phyloP scores from a whole-genome alignment of 2,113 vertebrate species.

The Laterallus jamaicensis region DNA sequence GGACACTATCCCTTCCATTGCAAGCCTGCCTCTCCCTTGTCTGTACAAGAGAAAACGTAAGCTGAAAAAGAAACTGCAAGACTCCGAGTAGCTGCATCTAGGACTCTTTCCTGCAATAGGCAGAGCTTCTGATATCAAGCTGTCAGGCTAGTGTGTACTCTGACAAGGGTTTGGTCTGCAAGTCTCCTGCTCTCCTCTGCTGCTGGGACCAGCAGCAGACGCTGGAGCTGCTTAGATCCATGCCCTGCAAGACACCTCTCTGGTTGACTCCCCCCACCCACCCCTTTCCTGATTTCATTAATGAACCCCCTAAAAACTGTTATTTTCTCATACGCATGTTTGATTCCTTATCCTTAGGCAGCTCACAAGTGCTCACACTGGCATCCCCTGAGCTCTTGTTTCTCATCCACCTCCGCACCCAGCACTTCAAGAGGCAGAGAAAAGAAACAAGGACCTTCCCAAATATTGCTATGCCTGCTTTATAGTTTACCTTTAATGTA shows the following conservation, averaged over 20 bases:
- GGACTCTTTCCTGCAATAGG: neutral
- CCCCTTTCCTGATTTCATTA: conserved; percentile 15
- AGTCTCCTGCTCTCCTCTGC: neutral
- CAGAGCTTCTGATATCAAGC: neutral
- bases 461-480: neutral
- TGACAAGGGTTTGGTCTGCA: neutral
- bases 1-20: neutral
- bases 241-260: neutral
- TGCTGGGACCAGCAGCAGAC: neutral
- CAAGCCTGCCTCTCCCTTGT: neutral
- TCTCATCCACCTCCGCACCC: neutral
- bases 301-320: conserved; percentile 27
- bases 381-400: neutral
- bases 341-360: neutral
- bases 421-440: neutral
- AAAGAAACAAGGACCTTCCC: neutral
- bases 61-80: neutral
- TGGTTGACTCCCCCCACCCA: neutral
- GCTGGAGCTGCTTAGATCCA: conserved; percentile 38
- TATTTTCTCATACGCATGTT: neutral
- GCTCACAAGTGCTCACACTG: neutral
- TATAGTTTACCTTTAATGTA: neutral
- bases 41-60: neutral
- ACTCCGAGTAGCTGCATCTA: neutral
- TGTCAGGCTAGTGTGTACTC: neutral